Percentiles rank a stretch among this genome's conserved stretches.
phyloP scores from a whole-genome alignment of 2,888 invertebrate genomes.

The Agrenia bidenticulata region DNA sequence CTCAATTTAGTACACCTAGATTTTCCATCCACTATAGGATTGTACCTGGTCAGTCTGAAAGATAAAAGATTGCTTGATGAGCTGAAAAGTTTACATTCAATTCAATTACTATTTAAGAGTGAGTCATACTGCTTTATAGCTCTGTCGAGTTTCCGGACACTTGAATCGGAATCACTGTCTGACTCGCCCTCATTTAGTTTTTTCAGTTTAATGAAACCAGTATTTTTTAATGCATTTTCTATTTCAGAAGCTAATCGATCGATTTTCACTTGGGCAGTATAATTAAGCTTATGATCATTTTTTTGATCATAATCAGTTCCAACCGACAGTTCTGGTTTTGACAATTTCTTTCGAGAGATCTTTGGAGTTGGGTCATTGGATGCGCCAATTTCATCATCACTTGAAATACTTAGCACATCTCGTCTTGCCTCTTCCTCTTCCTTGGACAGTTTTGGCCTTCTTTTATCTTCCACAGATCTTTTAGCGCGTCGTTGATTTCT shows the following conservation, averaged over 20 bases:
- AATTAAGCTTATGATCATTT: not conserved
- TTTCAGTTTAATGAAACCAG: not conserved
- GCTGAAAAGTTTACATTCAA: not conserved
- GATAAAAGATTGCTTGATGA: not conserved
- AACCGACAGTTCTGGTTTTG: not conserved
- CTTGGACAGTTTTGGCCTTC: not conserved
- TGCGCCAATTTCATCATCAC: constrained; percentile 11
- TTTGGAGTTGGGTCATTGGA: not conserved
- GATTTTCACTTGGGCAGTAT: not conserved
- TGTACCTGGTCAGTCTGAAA: too few species aligned
- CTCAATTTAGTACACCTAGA: too few species aligned
- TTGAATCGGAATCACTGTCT: constrained; percentile 11
- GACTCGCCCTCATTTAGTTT: not conserved
- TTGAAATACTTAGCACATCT: constrained; percentile 15
- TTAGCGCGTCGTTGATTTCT: not conserved
- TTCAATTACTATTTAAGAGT: not conserved
- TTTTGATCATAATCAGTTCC: not conserved
- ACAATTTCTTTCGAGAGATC: not conserved
- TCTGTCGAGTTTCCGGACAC: not conserved
- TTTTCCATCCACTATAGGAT: too few species aligned
- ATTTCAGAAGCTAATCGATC: not conserved
- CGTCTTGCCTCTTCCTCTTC: constrained; percentile 15
- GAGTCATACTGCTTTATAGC: constrained; percentile 1
- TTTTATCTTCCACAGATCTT: not conserved
- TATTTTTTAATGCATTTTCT: not conserved